These are phyloP conservation scores for Silurus asotus DNA, from an alignment of 2,113 vertebrate genomes.

Conservation along the genomic window DNA sequence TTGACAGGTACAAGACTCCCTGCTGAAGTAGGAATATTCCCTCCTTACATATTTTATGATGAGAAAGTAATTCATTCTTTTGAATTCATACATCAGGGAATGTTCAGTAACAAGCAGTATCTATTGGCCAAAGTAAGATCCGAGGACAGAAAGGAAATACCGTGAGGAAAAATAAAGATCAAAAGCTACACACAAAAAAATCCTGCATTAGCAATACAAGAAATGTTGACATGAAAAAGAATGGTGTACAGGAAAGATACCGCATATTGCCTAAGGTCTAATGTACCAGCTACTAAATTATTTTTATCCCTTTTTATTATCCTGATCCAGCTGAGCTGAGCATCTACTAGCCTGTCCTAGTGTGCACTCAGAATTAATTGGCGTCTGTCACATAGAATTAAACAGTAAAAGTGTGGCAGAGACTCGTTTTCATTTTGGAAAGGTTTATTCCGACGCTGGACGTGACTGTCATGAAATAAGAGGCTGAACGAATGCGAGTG, in stretches of 20 bases:
- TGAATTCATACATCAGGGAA: background rate
- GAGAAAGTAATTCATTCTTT: constrained; percentile 1
- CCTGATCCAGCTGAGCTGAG: background rate
- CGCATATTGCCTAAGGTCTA: background rate
- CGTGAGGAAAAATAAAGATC: background rate
- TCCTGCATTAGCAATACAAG: background rate
- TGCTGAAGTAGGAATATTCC: background rate
- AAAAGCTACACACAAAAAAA: background rate
- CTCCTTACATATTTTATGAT: constrained; percentile 3
- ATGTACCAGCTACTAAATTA: background rate
- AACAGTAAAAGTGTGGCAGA: background rate
- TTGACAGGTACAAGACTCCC: background rate
- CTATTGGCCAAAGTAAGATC: background rate
- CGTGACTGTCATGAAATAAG: too few relatives aligned
- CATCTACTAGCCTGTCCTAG: background rate
- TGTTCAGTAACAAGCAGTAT: background rate
- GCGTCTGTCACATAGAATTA: background rate
- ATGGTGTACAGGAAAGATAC: background rate
- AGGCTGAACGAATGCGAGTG: too few relatives aligned
- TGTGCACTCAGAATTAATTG: background rate
- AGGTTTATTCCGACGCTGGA: background rate
- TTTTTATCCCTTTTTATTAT: background rate
- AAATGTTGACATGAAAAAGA: background rate
- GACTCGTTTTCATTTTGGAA: background rate
- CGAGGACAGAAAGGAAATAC: background rate